Evolutionary conservation across 2,113 vertebrate genomes (phyloP).

Genomic region (Alces alces): DNA sequence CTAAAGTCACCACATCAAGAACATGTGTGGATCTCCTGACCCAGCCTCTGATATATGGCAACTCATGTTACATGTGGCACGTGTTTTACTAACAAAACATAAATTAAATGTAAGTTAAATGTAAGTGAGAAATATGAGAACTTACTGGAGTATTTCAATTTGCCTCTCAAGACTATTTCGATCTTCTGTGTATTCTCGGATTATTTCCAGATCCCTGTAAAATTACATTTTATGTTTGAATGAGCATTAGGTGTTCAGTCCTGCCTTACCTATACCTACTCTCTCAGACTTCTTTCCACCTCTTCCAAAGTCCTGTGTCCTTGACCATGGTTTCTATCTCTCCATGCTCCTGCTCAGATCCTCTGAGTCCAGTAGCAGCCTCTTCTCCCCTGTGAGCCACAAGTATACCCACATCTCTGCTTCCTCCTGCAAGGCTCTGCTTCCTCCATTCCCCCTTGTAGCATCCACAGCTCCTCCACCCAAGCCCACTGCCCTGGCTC

Average conservation of each 20-base stretch:
- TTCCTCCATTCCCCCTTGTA: neutral
- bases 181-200: slow-evolving; percentile 91
- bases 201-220: slow-evolving; percentile 90
- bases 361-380: neutral
- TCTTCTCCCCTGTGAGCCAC: neutral
- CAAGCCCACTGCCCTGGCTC: neutral
- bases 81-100: neutral
- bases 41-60: neutral
- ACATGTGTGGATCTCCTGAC: rapidly evolving
- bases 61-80: rapidly evolving
- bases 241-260: neutral
- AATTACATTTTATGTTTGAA: slow-evolving; percentile 51
- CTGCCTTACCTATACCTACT: neutral
- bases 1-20: neutral
- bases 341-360: rapidly evolving
- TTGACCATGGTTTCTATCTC: neutral
- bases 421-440: neutral
- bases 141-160: slow-evolving; percentile 97
- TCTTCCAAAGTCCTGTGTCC: neutral
- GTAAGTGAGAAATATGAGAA: slow-evolving; percentile 56
- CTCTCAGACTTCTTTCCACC: neutral
- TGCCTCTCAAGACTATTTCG: slow-evolving; percentile 92
- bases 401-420: neutral
- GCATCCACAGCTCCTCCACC: neutral
- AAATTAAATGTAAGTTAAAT: neutral